Evolutionary conservation across 2,888 invertebrate species (phyloP), one percentile per base, ranked within the genome.

Genomic region (Ceratothoa steindachneri): DNA sequence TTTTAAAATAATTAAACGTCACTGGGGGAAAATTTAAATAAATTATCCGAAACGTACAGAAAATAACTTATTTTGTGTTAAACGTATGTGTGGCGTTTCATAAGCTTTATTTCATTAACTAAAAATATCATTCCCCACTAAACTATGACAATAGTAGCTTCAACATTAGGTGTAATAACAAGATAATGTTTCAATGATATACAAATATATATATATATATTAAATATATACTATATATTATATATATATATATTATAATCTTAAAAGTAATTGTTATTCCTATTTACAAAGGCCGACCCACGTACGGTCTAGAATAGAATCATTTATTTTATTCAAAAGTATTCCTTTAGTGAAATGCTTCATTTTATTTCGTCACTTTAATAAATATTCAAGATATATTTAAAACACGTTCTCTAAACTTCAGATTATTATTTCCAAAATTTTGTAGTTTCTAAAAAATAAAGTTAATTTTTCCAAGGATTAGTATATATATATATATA

Each of bases 271-370:
- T 75, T 75, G 71, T 75, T 75, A 75, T 75, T 68, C 64, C 68
- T 75, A 75, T 75, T 71, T 75, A 75, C 75, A 75, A 75, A 75
- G 75, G 75, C 75, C 75, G 68, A 75, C 75, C 75, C 75, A 75
- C 71, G 69, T 69, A 69, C 71, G 71, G 69, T 69, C 5, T 41
- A 41, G 41, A 41, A 15, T 9, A 41, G 7, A 41, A 41, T 41
- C 41, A 15, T 41, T 41, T 41, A 15, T 41, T 41, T 15, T 15
- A 41, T 9, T 9, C 15, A 41, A n/a, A n/a, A n/a, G n/a, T n/a
- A n/a, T n/a, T 71, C 69, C 75, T 75, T 69, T 75, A 75, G 71
- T 74, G 71, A 67, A 60, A 75, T 71, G 75, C 71, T 75, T 72
- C 72, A 70, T 53, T 69, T 51, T 69, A 65, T 66, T 53, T 52